phyloP scores from a whole-genome alignment of 2,797 vertebrate genomes.

The Microchirus variegatus region DNA sequence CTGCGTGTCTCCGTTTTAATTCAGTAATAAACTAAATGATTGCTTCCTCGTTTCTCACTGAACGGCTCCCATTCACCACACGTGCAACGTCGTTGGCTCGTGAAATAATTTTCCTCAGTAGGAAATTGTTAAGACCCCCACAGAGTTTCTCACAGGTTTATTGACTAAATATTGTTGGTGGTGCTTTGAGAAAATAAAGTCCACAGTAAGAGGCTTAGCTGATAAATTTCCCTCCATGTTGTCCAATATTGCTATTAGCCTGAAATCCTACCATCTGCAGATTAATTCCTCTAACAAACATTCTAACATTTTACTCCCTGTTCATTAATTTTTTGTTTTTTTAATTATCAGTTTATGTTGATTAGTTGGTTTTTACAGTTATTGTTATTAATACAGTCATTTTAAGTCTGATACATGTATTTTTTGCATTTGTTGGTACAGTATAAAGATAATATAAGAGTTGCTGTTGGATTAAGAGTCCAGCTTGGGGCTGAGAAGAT shows the following conservation, averaged over 20 bases:
- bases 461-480: slow-evolving; percentile 26
- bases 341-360: not conserved
- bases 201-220: slow-evolving; percentile 72
- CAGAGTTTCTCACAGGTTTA: slow-evolving; percentile 47
- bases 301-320: slow-evolving; percentile 22
- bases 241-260: slow-evolving; percentile 55
- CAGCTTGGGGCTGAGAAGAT: slow-evolving; percentile 22
- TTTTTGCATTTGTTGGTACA: slow-evolving; percentile 10
- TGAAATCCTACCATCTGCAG: slow-evolving; percentile 54
- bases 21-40: slow-evolving; percentile 42
- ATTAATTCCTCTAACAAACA: slow-evolving; percentile 48
- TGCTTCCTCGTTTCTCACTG: slow-evolving; percentile 26
- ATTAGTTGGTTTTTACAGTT: not conserved
- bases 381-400: slow-evolving; percentile 19
- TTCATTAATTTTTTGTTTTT: not conserved
- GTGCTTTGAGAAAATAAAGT: slow-evolving; percentile 61
- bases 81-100: slow-evolving; percentile 30
- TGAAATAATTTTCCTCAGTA: slow-evolving; percentile 39
- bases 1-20: slow-evolving; percentile 11
- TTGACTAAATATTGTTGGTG: slow-evolving; percentile 53
- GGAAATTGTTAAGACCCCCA: slow-evolving; percentile 50
- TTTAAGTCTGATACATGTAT: not conserved
- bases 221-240: slow-evolving; percentile 62
- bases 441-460: slow-evolving; percentile 8
- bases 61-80: slow-evolving; percentile 39